Evolutionary conservation across 2,797 vertebrate genomes (phyloP).

Genomic region (Enteromius paludinosus): DNA sequence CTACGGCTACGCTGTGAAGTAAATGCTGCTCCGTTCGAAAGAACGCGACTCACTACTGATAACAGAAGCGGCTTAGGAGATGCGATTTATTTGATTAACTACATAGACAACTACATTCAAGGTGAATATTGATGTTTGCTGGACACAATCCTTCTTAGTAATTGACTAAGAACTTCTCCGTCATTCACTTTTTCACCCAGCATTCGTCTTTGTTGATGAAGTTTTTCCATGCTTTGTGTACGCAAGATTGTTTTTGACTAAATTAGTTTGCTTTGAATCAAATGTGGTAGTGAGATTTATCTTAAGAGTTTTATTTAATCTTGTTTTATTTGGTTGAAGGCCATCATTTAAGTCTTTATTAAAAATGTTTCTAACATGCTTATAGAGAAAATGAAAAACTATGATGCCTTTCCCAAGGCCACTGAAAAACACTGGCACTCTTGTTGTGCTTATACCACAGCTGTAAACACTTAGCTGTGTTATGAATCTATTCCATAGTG

Average conservation of each 20-base stretch:
- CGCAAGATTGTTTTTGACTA: background rate
- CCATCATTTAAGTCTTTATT: background rate
- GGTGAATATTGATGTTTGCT: too few relatives aligned
- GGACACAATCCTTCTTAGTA: background rate
- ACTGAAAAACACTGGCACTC: background rate
- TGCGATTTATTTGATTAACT: too few relatives aligned
- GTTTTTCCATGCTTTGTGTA: background rate
- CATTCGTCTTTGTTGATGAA: background rate
- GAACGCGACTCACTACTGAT: too few relatives aligned
- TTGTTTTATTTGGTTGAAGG: slow-evolving; percentile 2
- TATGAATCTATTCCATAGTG: background rate
- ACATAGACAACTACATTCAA: too few relatives aligned
- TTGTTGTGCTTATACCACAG: background rate
- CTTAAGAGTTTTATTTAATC: background rate
- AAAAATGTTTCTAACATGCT: slow-evolving; percentile 10
- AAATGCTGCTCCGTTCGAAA: too few relatives aligned
- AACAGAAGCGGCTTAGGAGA: too few relatives aligned
- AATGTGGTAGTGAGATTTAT: background rate
- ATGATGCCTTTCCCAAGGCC: background rate
- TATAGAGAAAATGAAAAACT: background rate
- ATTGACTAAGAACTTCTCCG: background rate
- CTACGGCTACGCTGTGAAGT: too few relatives aligned
- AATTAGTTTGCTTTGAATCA: background rate
- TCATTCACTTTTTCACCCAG: background rate
- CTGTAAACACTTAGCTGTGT: background rate